Evolutionary conservation across 2,888 invertebrate species (phyloP).

Genomic region (Scaptomyza reducta): DNA sequence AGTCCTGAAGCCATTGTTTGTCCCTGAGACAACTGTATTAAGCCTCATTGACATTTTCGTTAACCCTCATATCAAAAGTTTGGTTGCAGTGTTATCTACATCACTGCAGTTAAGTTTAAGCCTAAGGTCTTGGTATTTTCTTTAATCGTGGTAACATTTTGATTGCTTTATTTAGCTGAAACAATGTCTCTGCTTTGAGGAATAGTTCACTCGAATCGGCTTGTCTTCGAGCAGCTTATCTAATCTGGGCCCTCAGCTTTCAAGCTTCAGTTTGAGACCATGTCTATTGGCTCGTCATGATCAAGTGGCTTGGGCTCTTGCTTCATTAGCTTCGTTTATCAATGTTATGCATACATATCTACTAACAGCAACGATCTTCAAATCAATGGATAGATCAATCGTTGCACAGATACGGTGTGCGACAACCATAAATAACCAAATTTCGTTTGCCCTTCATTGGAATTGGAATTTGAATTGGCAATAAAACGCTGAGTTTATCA

Average conservation of each 20-base stretch:
- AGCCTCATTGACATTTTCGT: neutral
- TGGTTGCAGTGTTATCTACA: slow-evolving; percentile 23
- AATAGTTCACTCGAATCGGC: slow-evolving; percentile 20
- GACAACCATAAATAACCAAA: slow-evolving; percentile 46
- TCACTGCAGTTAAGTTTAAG: slow-evolving; percentile 7
- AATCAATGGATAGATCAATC: slow-evolving; percentile 28
- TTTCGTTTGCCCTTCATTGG: slow-evolving; percentile 41
- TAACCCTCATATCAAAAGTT: neutral
- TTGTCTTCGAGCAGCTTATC: slow-evolving; percentile 30
- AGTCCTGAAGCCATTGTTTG: neutral
- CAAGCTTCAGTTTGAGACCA: slow-evolving; percentile 1
- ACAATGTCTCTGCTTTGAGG: slow-evolving; percentile 3
- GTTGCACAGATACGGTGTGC: slow-evolving; percentile 24
- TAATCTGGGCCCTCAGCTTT: slow-evolving; percentile 23
- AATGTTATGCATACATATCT: slow-evolving; percentile 44
- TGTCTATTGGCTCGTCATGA: slow-evolving; percentile 13
- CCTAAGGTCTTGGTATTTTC: slow-evolving; percentile 2
- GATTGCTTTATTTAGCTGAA: slow-evolving; percentile 40
- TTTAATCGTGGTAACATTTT: slow-evolving; percentile 31
- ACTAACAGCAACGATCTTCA: slow-evolving; percentile 25
- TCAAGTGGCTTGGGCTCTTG: slow-evolving; percentile 21
- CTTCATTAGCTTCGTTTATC: slow-evolving; percentile 44
- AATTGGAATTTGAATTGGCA: slow-evolving; percentile 72
- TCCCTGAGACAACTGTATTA: neutral
- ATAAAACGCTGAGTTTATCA: slow-evolving; percentile 73